These are phyloP conservation scores for Drosophila affinis DNA, from an alignment of 2,888 invertebrate genomes.

Conservation along the genomic window DNA sequence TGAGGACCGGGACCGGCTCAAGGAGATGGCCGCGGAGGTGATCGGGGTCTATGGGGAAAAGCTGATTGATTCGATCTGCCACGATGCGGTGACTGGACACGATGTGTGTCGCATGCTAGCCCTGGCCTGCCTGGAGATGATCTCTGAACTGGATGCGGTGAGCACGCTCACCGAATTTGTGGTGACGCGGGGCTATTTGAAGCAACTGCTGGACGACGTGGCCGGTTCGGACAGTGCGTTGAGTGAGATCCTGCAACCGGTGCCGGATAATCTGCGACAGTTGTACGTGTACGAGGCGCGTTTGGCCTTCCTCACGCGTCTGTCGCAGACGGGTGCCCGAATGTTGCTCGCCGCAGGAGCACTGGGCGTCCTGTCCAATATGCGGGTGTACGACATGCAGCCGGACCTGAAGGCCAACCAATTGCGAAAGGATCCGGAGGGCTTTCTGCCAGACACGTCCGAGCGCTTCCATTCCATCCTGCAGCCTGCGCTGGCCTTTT, in stretches of 20 bases:
- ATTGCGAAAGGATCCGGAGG: slow-evolving; percentile 67
- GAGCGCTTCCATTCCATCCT: slow-evolving; percentile 92
- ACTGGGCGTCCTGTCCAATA: slow-evolving; percentile 87
- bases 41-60: slow-evolving; percentile 91
- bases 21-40: slow-evolving; percentile 85
- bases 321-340: slow-evolving; percentile 89
- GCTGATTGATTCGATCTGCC: slow-evolving; percentile 91
- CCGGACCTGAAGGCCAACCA: slow-evolving; percentile 86
- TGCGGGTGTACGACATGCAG: slow-evolving; percentile 89
- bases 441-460: slow-evolving; percentile 87
- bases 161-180: slow-evolving; percentile 88
- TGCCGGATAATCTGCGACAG: slow-evolving; percentile 88
- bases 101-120: slow-evolving; percentile 96
- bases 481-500: slow-evolving; percentile 91
- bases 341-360: slow-evolving; percentile 86
- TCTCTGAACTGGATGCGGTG: slow-evolving; percentile 90
- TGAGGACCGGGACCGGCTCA: slow-evolving; percentile 43
- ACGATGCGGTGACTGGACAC: slow-evolving; percentile 94
- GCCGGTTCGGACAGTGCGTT: slow-evolving; percentile 90
- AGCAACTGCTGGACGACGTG: slow-evolving; percentile 92
- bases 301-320: slow-evolving; percentile 90
- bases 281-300: slow-evolving; percentile 95
- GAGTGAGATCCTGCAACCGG: slow-evolving; percentile 86
- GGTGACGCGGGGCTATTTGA: slow-evolving; percentile 88
- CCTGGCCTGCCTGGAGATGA: slow-evolving; percentile 90